Evolutionary conservation across 92 coral and sea anemone genomes (phyloP), one percentile per base, ranked within the genome.

Genomic region (Diadumene lineata): DNA sequence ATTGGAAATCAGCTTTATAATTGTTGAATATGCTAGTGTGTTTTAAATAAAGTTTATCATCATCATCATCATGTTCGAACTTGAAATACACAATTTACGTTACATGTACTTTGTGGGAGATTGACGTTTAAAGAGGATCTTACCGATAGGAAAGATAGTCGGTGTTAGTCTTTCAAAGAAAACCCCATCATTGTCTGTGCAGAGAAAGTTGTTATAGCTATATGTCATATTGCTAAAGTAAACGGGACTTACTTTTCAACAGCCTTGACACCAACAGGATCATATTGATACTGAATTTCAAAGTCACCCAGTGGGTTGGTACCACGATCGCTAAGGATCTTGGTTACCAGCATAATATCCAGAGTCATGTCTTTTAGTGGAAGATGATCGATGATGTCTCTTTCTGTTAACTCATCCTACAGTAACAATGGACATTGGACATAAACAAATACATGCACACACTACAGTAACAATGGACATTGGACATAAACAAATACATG

Each of bases 291-390:
- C 68, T 94, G 98, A 34, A 94, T 96, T 66, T 94, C 98, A 80
- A 94, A 94, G 84, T 94, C 94, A 13, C 97, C 97, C 29, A 94
- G 85, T 31, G 97, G 82, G 31, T 92, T 94, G 7, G 98, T 94
- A 19, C 98, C 98, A 34, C 98, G 98, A 72, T 89, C 98, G 64
- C 98, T 94, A 72, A 94, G 98, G 75, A 94, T 94, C 92, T 94
- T 91, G 16, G 98, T 94, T 22, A 94, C 98, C 32, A 94, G 83
- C 90, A 94, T 94, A 69, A 94, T 94, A 83, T 87, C 96, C 43
- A 94, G 81, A 19, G 98, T 94, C 93, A 92, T 94, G 76, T 94
- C 97, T 71, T 94, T 94, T 34, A 81, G 86, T 4, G 98, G 98
- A 69, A 94, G 76, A 50, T 90, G 82, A 31, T 87, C 82, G 31